Evolutionary conservation across 2,888 invertebrate species (phyloP).

Genomic region (Trachelus iudaicus): DNA sequence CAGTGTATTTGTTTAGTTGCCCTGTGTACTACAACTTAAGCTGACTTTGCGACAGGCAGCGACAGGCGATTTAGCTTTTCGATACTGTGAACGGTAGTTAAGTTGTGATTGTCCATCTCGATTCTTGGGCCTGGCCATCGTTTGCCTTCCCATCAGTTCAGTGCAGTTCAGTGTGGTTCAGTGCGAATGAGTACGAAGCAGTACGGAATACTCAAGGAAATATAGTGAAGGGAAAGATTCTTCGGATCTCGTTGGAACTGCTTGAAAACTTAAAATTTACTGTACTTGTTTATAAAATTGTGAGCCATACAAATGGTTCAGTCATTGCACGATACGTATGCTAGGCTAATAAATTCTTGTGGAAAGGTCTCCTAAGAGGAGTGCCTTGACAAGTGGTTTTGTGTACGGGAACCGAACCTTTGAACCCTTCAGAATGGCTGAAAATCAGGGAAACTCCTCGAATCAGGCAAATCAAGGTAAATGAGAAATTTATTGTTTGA

Average conservation of each 20-base stretch:
- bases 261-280: background rate
- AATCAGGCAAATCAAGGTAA: constrained; percentile 70
- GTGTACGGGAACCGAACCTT: constrained; percentile 15
- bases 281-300: constrained; percentile 5
- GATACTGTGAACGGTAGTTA: background rate
- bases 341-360: constrained; percentile 51
- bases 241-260: background rate
- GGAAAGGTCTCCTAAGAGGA: constrained; percentile 56
- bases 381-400: constrained; percentile 44
- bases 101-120: background rate
- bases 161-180: background rate
- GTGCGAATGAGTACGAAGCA: no score
- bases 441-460: constrained; percentile 77
- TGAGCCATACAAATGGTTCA: constrained; percentile 39
- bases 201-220: background rate
- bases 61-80: background rate
- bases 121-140: background rate
- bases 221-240: background rate
- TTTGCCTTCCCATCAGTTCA: background rate
- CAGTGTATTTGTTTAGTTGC: background rate
- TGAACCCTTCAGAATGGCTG: constrained; percentile 72
- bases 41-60: background rate
- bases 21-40: background rate
- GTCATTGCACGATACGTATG: constrained; percentile 41
- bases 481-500: background rate